Base-by-base conservation (phyloP, 2,888 invertebrate species). In the Seladonia tumulorum region DNA sequence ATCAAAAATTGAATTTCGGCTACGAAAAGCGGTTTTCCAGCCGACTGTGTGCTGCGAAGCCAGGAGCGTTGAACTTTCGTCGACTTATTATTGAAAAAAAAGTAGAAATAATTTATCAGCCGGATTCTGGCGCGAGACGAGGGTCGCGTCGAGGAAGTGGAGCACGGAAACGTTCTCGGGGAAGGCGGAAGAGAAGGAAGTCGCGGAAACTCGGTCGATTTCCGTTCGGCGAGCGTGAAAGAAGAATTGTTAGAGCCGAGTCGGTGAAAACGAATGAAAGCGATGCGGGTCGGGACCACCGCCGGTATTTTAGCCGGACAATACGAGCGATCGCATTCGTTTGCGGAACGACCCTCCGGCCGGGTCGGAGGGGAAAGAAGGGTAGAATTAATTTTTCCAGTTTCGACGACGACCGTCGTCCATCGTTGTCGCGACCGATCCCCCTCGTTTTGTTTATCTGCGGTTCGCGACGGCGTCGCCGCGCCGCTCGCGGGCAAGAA, bases 381-480 rank as follows among this genome's bases (percentile, higher is more conserved):
- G 73, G 68, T 74, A 25, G 86, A 89, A 89, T 89, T 88, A 89
- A 89, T 89, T 89, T 83, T 75, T 82, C 70, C 71, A 72, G 74
- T 72, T 76, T 79, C 81, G n/a, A 25, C 75, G 70, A 25, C 79
- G 77, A 79, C 42, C 68, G 79, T 60, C 87, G 71, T 60, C 75
- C 74, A 45, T 39, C 66, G 83, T 68, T 72, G 75, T 79, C 68
- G 70, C 70, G 72, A 70, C 79, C 63, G 72, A 25, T 12, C 12
- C 25, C 14, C 70, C 79, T 53, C 53, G 18, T 72, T 81, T 80
- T 79, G 79, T 86, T 73, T 75, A 29, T 35, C 29, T 18, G 66
- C 60, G 66, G 16, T 18, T 14, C 68, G 66, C 49, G 68, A 73
- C 42, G 29, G 10, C n/a, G 8, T 5, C 22, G 22, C 49, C 22